phyloP scores from a whole-genome alignment of 2,797 vertebrate genomes.

The Bradypodion ventrale region DNA sequence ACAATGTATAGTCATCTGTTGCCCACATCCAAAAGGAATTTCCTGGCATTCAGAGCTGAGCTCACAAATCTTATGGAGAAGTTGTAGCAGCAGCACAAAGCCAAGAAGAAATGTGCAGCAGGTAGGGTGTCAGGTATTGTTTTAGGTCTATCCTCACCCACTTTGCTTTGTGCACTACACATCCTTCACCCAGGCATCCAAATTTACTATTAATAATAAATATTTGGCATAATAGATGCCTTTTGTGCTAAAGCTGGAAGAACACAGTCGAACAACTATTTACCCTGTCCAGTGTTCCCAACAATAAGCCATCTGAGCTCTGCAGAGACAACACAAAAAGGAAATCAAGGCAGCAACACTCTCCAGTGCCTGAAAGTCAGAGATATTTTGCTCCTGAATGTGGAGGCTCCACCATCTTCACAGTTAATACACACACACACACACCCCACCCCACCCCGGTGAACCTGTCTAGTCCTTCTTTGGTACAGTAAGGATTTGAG shows the following conservation, averaged over 20 bases:
- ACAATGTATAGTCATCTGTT: neutral
- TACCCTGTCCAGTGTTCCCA: neutral
- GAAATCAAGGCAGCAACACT: neutral
- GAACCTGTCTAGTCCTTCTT: neutral
- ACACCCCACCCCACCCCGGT: neutral
- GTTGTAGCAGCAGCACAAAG: neutral
- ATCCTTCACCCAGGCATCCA: too few species aligned
- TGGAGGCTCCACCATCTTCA: neutral
- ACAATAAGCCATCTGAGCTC: neutral
- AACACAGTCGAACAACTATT: neutral
- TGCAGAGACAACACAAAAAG: neutral
- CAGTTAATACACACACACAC: too few species aligned
- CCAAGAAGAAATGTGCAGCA: neutral
- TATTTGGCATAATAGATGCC: too few species aligned
- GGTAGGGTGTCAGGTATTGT: neutral
- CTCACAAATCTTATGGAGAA: neutral
- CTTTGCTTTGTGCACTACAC: too few species aligned
- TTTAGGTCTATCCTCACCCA: neutral
- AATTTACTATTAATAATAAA: too few species aligned
- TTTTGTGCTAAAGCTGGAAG: too few species aligned
- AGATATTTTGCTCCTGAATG: neutral
- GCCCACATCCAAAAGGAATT: neutral
- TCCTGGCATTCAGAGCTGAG: neutral
- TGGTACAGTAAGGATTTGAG: conserved; percentile 30
- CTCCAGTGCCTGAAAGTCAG: neutral